Evolutionary conservation across 2,888 invertebrate genomes (phyloP), one percentile per base, ranked within the genome.

Genomic region (Sarcophaga caerulescens): DNA sequence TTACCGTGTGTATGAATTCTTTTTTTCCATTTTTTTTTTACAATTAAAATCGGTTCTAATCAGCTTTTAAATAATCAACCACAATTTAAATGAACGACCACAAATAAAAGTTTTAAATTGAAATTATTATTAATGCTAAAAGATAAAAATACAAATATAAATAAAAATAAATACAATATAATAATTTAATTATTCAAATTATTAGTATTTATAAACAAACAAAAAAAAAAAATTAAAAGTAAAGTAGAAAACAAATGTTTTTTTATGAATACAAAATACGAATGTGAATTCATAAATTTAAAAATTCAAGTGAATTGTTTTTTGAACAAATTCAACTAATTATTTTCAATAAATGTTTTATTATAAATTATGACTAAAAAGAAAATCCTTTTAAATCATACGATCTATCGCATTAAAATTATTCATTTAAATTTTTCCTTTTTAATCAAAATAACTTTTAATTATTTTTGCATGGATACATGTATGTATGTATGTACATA

Each of bases 21-120:
- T 14, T 52, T 52, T 12, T 52, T 12, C 14, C 14, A 0, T 1
- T 4, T 63, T 59, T 66, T 57, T 44, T 44, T 25, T 19, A 17
- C 21, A 76, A 76, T 59, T 75, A 66, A 76, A 60, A 71, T 57
- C 6, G 66, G n/a, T 68, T 35, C 66, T 68, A 76, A 76, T 76
- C 57, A 76, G 66, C 66, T 76, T 66, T 68, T 35, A 19, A 76
- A 44, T 66, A 76, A 66, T 76, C 35, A 66, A 57, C 63, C 63
- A 68, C 76, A 76, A 76, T 59, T 59, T 21, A 45, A 66, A 44
- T 59, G 44, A 66, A 66, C 17, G 8, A 65, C 65, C 75, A 25
- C 75, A 76, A 73, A 60, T 59, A 44, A 73, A 69, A 73, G 52
- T 14, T 52, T 59, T 73, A 3, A 11, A 60, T 73, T 60, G 60